Conservation (phyloP, 2,797 vertebrate species). For the Orestias chungarensis region DNA sequence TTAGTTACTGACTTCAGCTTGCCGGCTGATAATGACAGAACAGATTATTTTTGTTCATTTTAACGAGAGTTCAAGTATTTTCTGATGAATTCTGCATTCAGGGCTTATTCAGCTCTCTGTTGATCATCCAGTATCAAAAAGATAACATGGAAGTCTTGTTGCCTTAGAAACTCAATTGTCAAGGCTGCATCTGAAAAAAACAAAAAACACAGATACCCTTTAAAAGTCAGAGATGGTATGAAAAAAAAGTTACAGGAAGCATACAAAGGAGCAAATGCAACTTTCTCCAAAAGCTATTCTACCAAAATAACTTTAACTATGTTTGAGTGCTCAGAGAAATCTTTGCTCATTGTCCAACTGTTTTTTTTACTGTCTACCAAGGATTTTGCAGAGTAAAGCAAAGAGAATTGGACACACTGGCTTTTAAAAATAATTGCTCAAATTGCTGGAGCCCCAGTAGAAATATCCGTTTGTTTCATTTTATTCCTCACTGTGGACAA, state of each 20-base stretch:
- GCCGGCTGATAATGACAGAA: background rate
- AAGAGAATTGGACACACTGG: background rate
- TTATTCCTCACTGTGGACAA: background rate
- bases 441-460: conserved; percentile 3
- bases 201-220: too few species aligned
- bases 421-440: conserved; percentile 5
- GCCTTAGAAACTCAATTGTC: conserved; percentile 30
- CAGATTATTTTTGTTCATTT: background rate
- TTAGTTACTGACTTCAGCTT: background rate
- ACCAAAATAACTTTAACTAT: too few species aligned
- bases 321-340: background rate
- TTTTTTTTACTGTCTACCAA: conserved; percentile 3
- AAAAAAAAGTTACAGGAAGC: background rate
- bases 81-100: conserved; percentile 3
- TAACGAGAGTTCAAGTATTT: background rate
- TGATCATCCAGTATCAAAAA: conserved; percentile 1
- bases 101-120: conserved; percentile 8
- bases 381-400: background rate
- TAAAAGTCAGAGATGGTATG: background rate
- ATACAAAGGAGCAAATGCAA: background rate
- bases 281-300: background rate
- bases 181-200: background rate
- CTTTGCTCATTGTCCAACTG: background rate
- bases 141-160: conserved; percentile 16
- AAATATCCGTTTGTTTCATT: background rate